Evolutionary conservation across 2,888 invertebrate species (phyloP).

Genomic region (Deilephila porcellus): DNA sequence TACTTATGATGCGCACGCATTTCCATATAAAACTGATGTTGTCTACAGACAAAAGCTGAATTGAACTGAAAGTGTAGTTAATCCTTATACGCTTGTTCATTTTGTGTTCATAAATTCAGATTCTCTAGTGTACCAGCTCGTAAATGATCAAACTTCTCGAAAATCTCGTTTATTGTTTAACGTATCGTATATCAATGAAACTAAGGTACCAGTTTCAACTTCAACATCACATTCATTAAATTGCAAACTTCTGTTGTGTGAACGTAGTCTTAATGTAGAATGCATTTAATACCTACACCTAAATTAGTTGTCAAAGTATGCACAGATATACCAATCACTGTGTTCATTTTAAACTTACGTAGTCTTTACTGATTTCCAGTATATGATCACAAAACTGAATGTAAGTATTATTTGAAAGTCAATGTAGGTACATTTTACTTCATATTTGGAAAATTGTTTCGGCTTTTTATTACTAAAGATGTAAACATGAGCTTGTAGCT

Average conservation of each 20-base stretch:
- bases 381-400: constrained; percentile 8
- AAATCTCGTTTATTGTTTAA: background rate
- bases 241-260: constrained; percentile 35
- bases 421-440: background rate
- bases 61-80: too few relatives aligned
- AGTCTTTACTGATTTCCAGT: constrained; percentile 34
- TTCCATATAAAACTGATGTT: too few relatives aligned
- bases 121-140: background rate
- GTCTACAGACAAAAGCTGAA: too few relatives aligned
- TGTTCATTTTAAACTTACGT: constrained; percentile 63
- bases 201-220: background rate
- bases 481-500: background rate
- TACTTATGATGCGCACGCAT: too few relatives aligned
- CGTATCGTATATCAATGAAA: background rate
- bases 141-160: background rate
- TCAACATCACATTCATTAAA: constrained; percentile 8
- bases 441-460: background rate
- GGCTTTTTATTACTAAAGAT: background rate
- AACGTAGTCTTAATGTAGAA: constrained; percentile 47
- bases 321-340: constrained; percentile 71
- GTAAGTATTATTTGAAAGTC: background rate
- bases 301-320: constrained; percentile 41
- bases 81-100: background rate
- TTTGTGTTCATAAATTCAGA: background rate
- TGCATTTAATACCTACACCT: constrained; percentile 67